Evolutionary conservation across 2,797 vertebrate species (phyloP).

Genomic region (Rhinatrema bivittatum): DNA sequence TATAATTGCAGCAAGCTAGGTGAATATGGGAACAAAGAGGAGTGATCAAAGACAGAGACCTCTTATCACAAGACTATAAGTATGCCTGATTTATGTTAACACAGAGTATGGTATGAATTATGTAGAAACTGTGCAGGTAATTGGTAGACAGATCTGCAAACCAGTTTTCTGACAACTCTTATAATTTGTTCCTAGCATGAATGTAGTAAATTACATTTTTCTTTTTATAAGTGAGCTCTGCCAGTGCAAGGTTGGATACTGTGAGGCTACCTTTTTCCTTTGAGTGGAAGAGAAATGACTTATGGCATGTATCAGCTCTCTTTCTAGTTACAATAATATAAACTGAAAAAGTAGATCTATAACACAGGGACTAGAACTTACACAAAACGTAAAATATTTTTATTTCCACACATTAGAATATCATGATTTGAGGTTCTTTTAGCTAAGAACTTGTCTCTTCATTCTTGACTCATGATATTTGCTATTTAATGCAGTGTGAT

Average conservation of each 20-base stretch:
- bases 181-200: too few relatives aligned
- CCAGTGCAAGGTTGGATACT: neutral
- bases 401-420: neutral
- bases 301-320: neutral
- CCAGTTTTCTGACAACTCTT: neutral
- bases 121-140: neutral
- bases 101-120: too few relatives aligned
- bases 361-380: neutral
- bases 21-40: neutral
- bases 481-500: too few relatives aligned
- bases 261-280: neutral
- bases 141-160: neutral
- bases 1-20: neutral
- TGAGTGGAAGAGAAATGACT: neutral
- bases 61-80: too few relatives aligned
- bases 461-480: too few relatives aligned
- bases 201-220: too few relatives aligned
- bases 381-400: neutral
- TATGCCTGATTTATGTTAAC: too few relatives aligned
- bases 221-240: too few relatives aligned
- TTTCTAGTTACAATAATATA: neutral
- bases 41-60: neutral
- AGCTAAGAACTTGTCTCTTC: too few relatives aligned
- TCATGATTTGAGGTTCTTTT: too few relatives aligned
- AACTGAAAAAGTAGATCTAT: neutral